These are phyloP conservation scores for Lepidiolamprologus cunningtoni DNA, from an alignment of 2,113 vertebrate genomes.

Conservation along the genomic window DNA sequence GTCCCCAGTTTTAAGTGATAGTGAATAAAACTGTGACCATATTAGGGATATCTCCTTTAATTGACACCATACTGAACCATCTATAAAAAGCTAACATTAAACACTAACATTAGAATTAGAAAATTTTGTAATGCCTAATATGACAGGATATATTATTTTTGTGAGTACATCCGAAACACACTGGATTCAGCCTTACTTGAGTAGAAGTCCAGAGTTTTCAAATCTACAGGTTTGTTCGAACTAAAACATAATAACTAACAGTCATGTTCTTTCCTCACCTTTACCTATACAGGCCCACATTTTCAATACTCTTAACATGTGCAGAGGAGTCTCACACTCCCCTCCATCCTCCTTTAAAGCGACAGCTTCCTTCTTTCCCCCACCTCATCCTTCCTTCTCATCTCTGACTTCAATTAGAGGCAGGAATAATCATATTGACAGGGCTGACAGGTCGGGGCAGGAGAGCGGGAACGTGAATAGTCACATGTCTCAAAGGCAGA, in stretches of 20 bases:
- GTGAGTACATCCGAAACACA: not conserved
- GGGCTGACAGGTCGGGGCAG: slow-evolving; percentile 53
- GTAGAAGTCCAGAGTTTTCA: not conserved
- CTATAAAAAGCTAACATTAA: not conserved
- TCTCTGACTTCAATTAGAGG: slow-evolving; percentile 57
- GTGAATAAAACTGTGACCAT: not conserved
- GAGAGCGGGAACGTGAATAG: slow-evolving; percentile 35
- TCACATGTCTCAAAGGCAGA: slow-evolving; percentile 24
- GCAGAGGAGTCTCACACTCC: not conserved
- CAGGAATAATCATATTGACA: slow-evolving; percentile 62
- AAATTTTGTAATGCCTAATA: not conserved
- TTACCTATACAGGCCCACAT: not conserved
- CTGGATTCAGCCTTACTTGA: accelerated
- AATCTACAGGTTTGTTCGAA: accelerated
- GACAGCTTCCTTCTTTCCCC: not conserved
- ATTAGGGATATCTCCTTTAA: accelerated
- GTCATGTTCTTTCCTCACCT: not conserved
- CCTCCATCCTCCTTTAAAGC: not conserved
- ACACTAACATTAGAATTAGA: not conserved
- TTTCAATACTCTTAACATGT: not conserved
- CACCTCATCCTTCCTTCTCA: not conserved
- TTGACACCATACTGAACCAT: not conserved
- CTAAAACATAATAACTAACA: not conserved
- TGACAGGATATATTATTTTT: not conserved
- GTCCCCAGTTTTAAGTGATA: not conserved